A percentile compares a stretch with the other conserved stretches of the same genome.
phyloP scores from a whole-genome alignment of 2,797 vertebrate species.

The Yasuhikotakia modesta region DNA sequence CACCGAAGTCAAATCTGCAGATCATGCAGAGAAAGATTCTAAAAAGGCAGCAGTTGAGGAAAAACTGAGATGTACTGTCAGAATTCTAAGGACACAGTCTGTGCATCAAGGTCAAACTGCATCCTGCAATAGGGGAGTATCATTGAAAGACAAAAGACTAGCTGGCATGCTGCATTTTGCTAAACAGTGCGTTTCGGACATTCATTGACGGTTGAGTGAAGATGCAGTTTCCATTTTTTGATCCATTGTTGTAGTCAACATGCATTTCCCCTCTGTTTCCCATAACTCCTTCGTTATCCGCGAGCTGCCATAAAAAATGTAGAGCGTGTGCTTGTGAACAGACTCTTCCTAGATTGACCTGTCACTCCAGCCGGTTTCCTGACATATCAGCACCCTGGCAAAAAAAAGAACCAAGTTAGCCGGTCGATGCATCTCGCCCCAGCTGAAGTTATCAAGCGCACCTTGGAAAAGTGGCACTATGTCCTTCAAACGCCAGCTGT shows the following conservation, averaged over 20 bases:
- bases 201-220: conserved; percentile 32
- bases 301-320: conserved; percentile 53
- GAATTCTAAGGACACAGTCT: conserved; percentile 13
- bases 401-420: conserved; percentile 21
- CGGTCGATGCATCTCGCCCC: conserved; percentile 18
- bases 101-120: conserved; percentile 22
- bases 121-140: background rate
- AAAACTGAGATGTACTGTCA: conserved; percentile 13
- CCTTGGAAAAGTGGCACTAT: conserved; percentile 32
- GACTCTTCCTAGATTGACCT: conserved; percentile 54
- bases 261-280: background rate
- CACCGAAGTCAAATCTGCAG: background rate
- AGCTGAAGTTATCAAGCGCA: conserved; percentile 42
- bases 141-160: background rate
- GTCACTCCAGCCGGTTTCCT: conserved; percentile 52
- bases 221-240: conserved; percentile 36
- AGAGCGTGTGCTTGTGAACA: conserved; percentile 50
- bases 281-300: conserved; percentile 42
- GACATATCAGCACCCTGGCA: conserved; percentile 51
- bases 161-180: conserved; percentile 7
- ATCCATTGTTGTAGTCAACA: conserved; percentile 31
- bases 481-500: conserved; percentile 54
- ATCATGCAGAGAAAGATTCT: background rate
- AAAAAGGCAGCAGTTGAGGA: conserved; percentile 18
- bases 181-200: conserved; percentile 19